Evolutionary conservation across 2,888 invertebrate genomes (phyloP), one percentile per base, ranked within the genome.

Genomic region (Hedya salicella): DNA sequence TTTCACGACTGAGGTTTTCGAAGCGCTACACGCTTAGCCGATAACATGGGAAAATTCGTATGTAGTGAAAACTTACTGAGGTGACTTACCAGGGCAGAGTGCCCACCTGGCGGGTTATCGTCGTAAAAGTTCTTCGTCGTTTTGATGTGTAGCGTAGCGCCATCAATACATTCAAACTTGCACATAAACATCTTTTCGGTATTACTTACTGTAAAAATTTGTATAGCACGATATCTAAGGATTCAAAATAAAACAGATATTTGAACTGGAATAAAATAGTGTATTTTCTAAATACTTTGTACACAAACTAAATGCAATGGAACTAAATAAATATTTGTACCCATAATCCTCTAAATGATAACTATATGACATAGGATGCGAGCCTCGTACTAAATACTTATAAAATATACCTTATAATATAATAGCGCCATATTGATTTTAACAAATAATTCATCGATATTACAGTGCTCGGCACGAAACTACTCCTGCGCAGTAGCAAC

Each of bases 251-350:
- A 53, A 61, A 61, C 17, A 54, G 50, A 9, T 19, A 0, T 40
- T 44, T 14, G 1, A 9, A 48, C 30, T 66, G 53, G 19, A 60
- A 52, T 49, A 61, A 54, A 53, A 60, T 59, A 46, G 16, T 66
- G 39, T 66, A 61, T 54, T 61, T 40, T 14, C 52, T 53, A 61
- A 59, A 61, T 42, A 54, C 5, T 66, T 66, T 61, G 61, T 54
- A 61, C 66, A 66, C 4, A 3, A 61, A 66, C 66, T 66, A 66
- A 66, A 66, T 66, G 66, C 66, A 54, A 25, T 40, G 30, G 5
- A 59, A 56, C 52, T 52, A 59, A 59, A 59, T 52, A 44, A 65
- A 65, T 60, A 52, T 66, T 66, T 66, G 65, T 60, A 66, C 65
- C 64, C 60, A 48, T 25, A 52, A 42, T 46, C 49, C 52, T 53